Evolutionary conservation across 2,113 vertebrate species (phyloP).

Genomic region (Muntiacus muntjak): DNA sequence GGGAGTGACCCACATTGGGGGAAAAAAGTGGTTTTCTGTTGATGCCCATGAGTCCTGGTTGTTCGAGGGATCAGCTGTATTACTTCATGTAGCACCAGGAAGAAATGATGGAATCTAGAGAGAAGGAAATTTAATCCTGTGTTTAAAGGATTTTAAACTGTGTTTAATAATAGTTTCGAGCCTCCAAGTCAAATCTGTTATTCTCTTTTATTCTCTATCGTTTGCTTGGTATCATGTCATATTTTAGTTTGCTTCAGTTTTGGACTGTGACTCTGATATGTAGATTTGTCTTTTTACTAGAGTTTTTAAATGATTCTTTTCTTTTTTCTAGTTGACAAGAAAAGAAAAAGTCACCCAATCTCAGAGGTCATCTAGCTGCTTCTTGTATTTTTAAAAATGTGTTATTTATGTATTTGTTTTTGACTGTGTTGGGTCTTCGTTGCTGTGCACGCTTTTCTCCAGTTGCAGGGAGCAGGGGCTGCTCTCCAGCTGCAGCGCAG

Average conservation of each 20-base stretch:
- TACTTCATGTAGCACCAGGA: neutral
- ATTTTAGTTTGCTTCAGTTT: constrained; percentile 14
- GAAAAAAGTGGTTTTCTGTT: neutral
- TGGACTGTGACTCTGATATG: neutral
- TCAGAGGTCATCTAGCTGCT: neutral
- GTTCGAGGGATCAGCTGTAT: neutral
- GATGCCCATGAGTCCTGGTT: neutral
- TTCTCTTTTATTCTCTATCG: neutral
- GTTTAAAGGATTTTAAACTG: neutral
- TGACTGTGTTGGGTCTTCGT: neutral
- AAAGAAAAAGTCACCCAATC: neutral
- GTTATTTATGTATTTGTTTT: neutral
- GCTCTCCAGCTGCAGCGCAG: fast-evolving
- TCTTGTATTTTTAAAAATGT: neutral
- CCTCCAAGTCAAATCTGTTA: neutral
- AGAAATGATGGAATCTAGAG: neutral
- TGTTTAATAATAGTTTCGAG: neutral
- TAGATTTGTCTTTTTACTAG: neutral
- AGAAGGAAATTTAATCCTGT: neutral
- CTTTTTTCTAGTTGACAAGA: neutral
- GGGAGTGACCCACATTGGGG: neutral
- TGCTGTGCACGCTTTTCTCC: neutral
- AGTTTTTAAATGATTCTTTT: neutral
- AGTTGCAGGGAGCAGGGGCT: neutral
- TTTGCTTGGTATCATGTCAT: neutral